Conservation (phyloP, 2,113 vertebrate species). For the Nanorana parkeri region DNA sequence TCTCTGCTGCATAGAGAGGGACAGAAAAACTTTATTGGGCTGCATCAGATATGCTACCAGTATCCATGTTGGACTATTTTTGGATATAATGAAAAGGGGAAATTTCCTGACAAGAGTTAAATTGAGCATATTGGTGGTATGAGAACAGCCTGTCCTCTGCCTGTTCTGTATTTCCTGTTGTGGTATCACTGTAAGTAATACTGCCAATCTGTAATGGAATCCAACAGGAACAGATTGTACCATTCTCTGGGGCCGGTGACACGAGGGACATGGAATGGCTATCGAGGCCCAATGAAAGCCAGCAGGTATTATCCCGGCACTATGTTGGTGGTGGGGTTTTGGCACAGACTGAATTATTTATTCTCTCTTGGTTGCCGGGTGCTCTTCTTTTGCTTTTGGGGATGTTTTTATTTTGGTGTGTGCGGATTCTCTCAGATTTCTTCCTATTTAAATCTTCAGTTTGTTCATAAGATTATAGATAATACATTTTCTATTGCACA, state of each 20-base stretch:
- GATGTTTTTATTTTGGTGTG: constrained; percentile 20
- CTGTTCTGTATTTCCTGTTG: not conserved
- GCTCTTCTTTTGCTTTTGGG: constrained; percentile 66
- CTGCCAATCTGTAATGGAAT: constrained; percentile 87
- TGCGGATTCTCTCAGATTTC: constrained; percentile 17
- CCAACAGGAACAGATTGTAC: constrained; percentile 98
- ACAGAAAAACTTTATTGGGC: no score
- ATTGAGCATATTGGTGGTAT: not conserved
- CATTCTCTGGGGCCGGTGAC: constrained; percentile 97
- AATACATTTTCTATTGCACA: no score
- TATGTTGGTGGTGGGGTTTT: constrained; percentile 65
- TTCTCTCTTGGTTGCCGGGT: constrained; percentile 41
- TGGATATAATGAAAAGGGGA: no score
- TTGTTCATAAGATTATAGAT: not conserved
- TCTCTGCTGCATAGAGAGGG: no score
- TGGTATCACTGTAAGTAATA: constrained; percentile 71
- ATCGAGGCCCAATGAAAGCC: constrained; percentile 94
- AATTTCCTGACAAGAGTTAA: not conserved
- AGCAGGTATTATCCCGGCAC: constrained; percentile 90
- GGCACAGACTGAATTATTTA: not conserved
- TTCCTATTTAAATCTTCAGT: constrained; percentile 29
- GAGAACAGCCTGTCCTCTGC: not conserved
- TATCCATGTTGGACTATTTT: no score
- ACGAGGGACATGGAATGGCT: constrained; percentile 95
- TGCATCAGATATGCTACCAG: no score